Percentiles rank a stretch among this genome's conserved stretches.
Conservation (phyloP, 2,888 invertebrate genomes). For the Mantis religiosa region DNA sequence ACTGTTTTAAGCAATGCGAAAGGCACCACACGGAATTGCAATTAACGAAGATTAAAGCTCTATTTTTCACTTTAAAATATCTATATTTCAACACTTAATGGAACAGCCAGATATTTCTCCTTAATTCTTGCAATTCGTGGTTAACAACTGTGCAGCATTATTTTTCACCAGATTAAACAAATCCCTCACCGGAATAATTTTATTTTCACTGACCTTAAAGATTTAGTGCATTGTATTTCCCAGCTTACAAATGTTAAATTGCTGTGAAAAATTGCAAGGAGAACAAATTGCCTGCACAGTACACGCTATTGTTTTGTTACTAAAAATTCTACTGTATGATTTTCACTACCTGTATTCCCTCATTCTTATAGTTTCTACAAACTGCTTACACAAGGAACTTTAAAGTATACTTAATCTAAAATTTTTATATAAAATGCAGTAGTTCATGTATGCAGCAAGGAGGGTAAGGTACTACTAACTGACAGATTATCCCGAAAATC, state of each 20-base stretch:
- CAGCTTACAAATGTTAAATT: not conserved
- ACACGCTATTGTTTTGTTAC: too few relatives aligned
- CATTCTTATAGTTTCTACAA: too few relatives aligned
- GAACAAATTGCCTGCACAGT: not conserved
- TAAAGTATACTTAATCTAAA: too few relatives aligned
- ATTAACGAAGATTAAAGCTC: not conserved
- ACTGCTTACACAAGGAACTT: too few relatives aligned
- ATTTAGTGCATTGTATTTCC: not conserved
- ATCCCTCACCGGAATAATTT: not conserved
- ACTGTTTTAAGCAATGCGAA: not conserved
- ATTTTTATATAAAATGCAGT: too few relatives aligned
- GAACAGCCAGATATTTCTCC: not conserved
- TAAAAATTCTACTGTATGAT: too few relatives aligned
- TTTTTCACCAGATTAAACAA: not conserved
- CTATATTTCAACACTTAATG: not conserved
- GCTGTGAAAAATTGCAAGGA: not conserved
- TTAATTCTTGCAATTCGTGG: not conserved
- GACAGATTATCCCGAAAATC: too few relatives aligned
- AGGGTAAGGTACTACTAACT: too few relatives aligned
- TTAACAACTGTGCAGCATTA: not conserved
- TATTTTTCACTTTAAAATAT: not conserved
- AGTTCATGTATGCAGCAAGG: too few relatives aligned
- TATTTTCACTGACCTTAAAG: not conserved
- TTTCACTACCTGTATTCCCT: too few relatives aligned
- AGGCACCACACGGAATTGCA: not conserved